These are phyloP conservation scores for Apogon hyalosoma DNA, from an alignment of 2,797 vertebrate genomes.

Conservation along the genomic window DNA sequence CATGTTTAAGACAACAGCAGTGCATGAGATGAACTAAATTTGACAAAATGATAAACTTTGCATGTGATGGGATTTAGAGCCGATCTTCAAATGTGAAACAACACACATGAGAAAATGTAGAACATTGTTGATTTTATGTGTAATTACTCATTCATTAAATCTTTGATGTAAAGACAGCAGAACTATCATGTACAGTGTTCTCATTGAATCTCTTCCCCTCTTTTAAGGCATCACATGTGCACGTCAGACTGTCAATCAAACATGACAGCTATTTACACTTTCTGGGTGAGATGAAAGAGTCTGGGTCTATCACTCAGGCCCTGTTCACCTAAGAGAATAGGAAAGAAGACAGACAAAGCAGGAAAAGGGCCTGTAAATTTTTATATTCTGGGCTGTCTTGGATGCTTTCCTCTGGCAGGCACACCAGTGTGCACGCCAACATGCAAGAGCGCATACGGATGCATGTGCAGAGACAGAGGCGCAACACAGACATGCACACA, in stretches of 20 bases:
- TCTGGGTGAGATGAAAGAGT: constrained; percentile 81
- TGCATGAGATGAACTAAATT: not conserved
- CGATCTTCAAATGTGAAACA: constrained; percentile 35
- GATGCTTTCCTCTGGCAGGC: constrained; percentile 66
- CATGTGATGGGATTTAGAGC: constrained; percentile 19
- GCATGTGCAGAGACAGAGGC: constrained; percentile 33
- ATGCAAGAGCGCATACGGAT: constrained; percentile 30
- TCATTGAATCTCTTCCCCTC: constrained; percentile 51
- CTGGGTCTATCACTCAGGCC: constrained; percentile 75
- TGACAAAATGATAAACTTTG: constrained; percentile 16
- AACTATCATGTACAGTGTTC: constrained; percentile 45
- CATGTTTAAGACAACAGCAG: no score
- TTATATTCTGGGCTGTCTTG: constrained; percentile 75
- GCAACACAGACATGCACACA: constrained; percentile 46
- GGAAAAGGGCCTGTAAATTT: constrained; percentile 74
- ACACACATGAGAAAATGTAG: constrained; percentile 42
- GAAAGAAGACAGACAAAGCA: constrained; percentile 77
- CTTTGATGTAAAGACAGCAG: constrained; percentile 48
- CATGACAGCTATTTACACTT: constrained; percentile 86
- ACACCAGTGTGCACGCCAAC: constrained; percentile 30
- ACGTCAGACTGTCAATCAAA: constrained; percentile 84
- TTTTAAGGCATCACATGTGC: constrained; percentile 66
- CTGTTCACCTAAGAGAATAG: constrained; percentile 72
- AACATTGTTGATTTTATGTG: constrained; percentile 50
- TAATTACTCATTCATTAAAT: constrained; percentile 72